phyloP scores from a whole-genome alignment of 2,888 invertebrate genomes.

The Drosophila diplacantha region DNA sequence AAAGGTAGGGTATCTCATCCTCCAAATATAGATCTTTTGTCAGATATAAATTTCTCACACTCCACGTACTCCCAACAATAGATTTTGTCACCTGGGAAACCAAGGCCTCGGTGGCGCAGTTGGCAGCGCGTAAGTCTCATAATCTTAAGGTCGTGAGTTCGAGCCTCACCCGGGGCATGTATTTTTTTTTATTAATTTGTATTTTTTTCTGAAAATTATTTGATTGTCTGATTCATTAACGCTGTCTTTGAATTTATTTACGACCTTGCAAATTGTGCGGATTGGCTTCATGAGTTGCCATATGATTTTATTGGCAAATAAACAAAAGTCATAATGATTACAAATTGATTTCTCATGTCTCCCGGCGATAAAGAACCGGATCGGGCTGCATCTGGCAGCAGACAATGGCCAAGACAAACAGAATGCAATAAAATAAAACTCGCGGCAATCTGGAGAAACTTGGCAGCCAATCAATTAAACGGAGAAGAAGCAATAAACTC shows the following conservation, averaged over 20 bases:
- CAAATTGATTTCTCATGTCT: constrained; percentile 65
- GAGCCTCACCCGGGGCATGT: constrained; percentile 76
- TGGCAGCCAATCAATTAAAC: constrained; percentile 67
- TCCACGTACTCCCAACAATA: background rate
- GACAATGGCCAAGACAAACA: constrained; percentile 45
- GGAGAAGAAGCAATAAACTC: constrained; percentile 58
- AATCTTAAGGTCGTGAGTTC: constrained; percentile 78
- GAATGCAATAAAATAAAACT: constrained; percentile 52
- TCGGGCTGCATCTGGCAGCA: constrained; percentile 54
- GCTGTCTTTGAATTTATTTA: background rate
- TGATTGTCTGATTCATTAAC: constrained; percentile 12
- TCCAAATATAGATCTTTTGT: background rate
- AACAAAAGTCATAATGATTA: constrained; percentile 47
- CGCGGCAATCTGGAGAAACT: constrained; percentile 60
- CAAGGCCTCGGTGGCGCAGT: constrained; percentile 77
- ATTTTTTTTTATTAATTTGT: constrained; percentile 43
- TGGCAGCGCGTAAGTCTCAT: constrained; percentile 78
- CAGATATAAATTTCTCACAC: no score
- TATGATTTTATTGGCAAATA: constrained; percentile 45
- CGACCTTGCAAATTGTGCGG: background rate
- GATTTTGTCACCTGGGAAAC: background rate
- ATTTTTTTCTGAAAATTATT: constrained; percentile 1
- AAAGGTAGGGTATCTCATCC: background rate
- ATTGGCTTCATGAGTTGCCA: constrained; percentile 10
- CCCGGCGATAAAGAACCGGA: constrained; percentile 21